Conservation (phyloP, 2,113 vertebrate genomes). For the Hiodon tergisus region DNA sequence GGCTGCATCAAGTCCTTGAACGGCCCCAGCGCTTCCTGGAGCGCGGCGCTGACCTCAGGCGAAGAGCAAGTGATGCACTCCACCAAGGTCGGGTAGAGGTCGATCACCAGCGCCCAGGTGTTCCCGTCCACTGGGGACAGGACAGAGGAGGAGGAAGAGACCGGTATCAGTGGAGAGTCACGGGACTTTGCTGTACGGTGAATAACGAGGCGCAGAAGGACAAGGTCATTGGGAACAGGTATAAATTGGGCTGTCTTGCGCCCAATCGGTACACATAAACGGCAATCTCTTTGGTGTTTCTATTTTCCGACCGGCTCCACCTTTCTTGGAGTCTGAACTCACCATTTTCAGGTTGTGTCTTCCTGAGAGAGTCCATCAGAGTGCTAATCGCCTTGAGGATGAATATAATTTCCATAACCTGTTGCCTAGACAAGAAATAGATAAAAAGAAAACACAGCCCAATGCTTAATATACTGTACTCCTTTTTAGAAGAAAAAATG, state of each 20-base stretch:
- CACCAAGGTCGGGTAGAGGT: constrained; percentile 91
- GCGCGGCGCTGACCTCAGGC: constrained; percentile 88
- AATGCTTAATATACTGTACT: too few relatives aligned
- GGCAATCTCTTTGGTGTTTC: too few relatives aligned
- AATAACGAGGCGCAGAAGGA: too few relatives aligned
- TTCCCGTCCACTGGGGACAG: constrained; percentile 80
- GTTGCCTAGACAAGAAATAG: constrained; percentile 72
- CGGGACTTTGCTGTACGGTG: too few relatives aligned
- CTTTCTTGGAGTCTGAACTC: constrained; percentile 48
- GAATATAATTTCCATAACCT: constrained; percentile 98
- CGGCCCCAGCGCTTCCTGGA: constrained; percentile 92
- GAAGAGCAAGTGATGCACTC: constrained; percentile 97
- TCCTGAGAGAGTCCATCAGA: constrained; percentile 98
- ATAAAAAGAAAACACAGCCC: neutral
- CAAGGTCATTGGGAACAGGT: too few relatives aligned
- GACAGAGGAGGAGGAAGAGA: constrained; percentile 29
- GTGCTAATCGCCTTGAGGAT: constrained; percentile 98
- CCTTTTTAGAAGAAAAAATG: too few relatives aligned
- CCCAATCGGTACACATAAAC: too few relatives aligned
- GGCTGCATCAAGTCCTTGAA: constrained; percentile 99
- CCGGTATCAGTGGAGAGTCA: neutral
- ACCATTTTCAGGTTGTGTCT: constrained; percentile 98
- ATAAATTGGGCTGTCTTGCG: too few relatives aligned
- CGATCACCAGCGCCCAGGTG: constrained; percentile 95
- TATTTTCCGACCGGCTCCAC: too few relatives aligned